Evolutionary conservation across 1,140 invertebrate species (phyloP).

Genomic region (Sitophilus oryzae): DNA sequence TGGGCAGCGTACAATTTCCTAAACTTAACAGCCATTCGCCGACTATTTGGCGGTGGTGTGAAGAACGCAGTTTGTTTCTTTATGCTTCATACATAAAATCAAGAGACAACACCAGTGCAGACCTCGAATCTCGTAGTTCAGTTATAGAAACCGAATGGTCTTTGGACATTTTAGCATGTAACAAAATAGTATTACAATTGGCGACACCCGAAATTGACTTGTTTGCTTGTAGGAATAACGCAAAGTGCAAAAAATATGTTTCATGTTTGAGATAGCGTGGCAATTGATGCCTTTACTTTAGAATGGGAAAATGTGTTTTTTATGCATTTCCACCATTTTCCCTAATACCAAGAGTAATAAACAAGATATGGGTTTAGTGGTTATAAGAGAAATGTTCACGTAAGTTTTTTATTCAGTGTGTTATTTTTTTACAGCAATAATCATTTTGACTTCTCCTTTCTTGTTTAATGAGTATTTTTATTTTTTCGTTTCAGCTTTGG

Average conservation of each 20-base stretch:
- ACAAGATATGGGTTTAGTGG: too few species aligned
- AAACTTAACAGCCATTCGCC: background rate
- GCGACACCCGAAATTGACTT: background rate
- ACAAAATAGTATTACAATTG: background rate
- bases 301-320: too few species aligned
- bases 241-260: constrained; percentile 4
- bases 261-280: too few species aligned
- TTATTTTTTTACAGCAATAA: too few species aligned
- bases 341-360: too few species aligned
- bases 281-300: too few species aligned
- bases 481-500: too few species aligned
- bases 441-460: too few species aligned
- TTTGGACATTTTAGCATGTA: background rate
- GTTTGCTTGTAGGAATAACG: background rate
- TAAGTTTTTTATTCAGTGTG: too few species aligned
- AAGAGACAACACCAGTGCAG: background rate
- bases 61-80: background rate
- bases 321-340: background rate
- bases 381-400: too few species aligned
- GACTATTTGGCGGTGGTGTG: background rate
- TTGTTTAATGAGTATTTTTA: too few species aligned
- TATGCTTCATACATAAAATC: constrained; percentile 1
- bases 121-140: background rate
- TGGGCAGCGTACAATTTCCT: too few species aligned
- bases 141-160: background rate